phyloP scores from a whole-genome alignment of 2,888 invertebrate genomes.

The Aelia acuminata region DNA sequence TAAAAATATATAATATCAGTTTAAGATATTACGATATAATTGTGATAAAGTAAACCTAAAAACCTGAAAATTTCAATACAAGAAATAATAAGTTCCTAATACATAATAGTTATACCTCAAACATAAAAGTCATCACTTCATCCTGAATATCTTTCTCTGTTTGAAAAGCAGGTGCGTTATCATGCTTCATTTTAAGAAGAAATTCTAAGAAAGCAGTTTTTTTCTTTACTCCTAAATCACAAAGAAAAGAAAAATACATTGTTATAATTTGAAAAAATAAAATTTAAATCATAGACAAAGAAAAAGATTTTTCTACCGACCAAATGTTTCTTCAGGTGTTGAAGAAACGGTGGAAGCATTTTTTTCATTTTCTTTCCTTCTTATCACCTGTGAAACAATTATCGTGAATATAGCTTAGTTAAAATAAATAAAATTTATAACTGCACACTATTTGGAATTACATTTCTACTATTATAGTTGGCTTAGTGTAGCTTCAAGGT shows the following conservation, averaged over 20 bases:
- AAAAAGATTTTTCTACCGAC: background rate
- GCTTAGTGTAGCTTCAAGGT: too few relatives aligned
- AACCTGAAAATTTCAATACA: constrained; percentile 64
- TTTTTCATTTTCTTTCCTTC: constrained; percentile 25
- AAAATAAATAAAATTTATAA: background rate
- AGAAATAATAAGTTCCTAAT: background rate
- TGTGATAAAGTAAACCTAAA: background rate
- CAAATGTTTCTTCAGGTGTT: background rate
- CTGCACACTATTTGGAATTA: too few relatives aligned
- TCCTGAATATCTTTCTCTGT: constrained; percentile 76
- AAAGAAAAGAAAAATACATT: background rate
- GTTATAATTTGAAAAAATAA: background rate
- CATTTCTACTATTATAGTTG: too few relatives aligned
- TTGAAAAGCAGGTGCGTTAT: constrained; percentile 69
- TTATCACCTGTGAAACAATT: constrained; percentile 43
- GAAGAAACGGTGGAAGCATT: background rate
- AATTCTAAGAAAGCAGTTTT: constrained; percentile 79
- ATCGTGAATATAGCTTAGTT: background rate
- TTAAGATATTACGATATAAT: too few relatives aligned
- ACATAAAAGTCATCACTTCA: constrained; percentile 83
- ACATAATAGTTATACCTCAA: constrained; percentile 72
- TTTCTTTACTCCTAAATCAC: constrained; percentile 68
- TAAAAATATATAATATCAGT: too few relatives aligned
- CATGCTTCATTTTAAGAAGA: constrained; percentile 72
- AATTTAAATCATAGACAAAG: background rate